Evolutionary conservation across 2,113 vertebrate species (phyloP).

Genomic region (Empidonax alnorum): DNA sequence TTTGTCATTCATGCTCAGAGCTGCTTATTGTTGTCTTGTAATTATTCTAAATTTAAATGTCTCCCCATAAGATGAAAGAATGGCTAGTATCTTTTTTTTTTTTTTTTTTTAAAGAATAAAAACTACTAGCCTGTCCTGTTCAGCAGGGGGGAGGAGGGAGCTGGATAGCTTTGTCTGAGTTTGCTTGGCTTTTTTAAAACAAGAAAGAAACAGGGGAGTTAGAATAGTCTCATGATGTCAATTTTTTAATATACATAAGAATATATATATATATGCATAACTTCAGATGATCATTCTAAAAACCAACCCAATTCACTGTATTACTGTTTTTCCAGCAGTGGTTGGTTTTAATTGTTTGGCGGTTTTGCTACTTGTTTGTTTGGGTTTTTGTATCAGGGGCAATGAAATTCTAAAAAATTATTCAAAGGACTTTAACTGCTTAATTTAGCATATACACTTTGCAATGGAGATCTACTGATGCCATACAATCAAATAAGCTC

Average conservation of each 20-base stretch:
- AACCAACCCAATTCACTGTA: background rate
- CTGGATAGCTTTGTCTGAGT: background rate
- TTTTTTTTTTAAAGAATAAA: background rate
- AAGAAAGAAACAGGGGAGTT: background rate
- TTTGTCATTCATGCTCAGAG: conserved; percentile 21
- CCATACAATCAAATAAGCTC: background rate
- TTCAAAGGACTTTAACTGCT: background rate
- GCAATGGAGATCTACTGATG: background rate
- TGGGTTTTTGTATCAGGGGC: background rate
- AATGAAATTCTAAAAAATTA: background rate
- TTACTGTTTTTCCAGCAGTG: background rate
- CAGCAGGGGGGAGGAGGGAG: background rate
- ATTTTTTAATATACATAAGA: background rate
- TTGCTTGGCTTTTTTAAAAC: conserved; percentile 22
- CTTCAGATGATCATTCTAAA: background rate
- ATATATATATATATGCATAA: background rate
- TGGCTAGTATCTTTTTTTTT: background rate
- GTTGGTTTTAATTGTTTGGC: background rate
- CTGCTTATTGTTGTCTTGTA: conserved; percentile 45
- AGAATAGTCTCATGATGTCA: background rate
- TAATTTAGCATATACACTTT: background rate
- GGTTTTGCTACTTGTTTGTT: background rate
- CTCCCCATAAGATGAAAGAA: conserved; percentile 18
- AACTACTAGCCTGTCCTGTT: background rate
- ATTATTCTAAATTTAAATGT: conserved; percentile 31